Evolutionary conservation across 23 tunicate genomes (phyloP), one percentile per base, ranked within the genome.

Genomic region (Trididemnum clinides): DNA sequence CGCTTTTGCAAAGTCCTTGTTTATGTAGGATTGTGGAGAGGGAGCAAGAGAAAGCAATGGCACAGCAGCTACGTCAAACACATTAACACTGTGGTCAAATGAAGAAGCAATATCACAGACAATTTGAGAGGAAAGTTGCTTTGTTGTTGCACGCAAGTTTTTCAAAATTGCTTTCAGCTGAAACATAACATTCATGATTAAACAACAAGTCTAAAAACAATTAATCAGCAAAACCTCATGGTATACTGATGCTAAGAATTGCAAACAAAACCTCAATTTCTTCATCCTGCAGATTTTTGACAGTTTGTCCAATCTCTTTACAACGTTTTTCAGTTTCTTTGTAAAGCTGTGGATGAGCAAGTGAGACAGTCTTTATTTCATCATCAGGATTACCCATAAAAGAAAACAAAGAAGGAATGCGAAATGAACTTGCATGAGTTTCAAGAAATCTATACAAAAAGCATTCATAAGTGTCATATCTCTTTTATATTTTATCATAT

Each of bases 201-300:
- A n/a, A n/a, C n/a, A n/a, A n/a, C n/a, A n/a, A n/a, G n/a, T n/a
- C n/a, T n/a, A n/a, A n/a, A n/a, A n/a, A n/a, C n/a, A n/a, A n/a
- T n/a, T n/a, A n/a, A n/a, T n/a, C n/a, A n/a, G n/a, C n/a, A n/a
- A n/a, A n/a, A n/a, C n/a, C n/a, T n/a, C n/a, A n/a, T n/a, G n/a
- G n/a, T n/a, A n/a, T n/a, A n/a, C n/a, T n/a, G n/a, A n/a, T n/a
- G n/a, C n/a, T n/a, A n/a, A n/a, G n/a, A n/a, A n/a, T n/a, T n/a
- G n/a, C n/a, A n/a, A n/a, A n/a, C n/a, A n/a, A n/a, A n/a, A 91
- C 96, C 90, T 91, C 90, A 1, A 81, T 89, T 54, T 86, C 82
- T 20, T 91, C 90, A 1, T 71, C 64, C 22, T 10, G 32, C 96
- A 91, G 86, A 38, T 86, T 89, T 23, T 75, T 58, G 27, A 91